These are phyloP conservation scores for Philotrypesis tridentata DNA, from an alignment of 1,140 invertebrate genomes.

Conservation along the genomic window DNA sequence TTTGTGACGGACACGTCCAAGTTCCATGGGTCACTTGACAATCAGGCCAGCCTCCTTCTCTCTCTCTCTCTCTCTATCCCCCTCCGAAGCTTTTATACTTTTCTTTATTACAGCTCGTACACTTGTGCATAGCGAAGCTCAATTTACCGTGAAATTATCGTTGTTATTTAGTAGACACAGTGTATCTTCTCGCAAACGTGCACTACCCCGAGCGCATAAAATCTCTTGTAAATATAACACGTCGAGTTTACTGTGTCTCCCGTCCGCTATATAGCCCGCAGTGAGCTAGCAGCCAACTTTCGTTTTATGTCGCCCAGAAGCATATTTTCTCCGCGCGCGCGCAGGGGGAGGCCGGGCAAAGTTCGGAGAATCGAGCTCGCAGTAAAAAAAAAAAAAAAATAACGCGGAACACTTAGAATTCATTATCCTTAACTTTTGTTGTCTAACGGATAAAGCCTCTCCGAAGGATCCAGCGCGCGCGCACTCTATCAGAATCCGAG, in stretches of 20 bases:
- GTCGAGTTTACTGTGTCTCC: not conserved
- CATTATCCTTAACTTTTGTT: not conserved
- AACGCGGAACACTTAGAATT: not conserved
- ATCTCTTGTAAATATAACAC: not conserved
- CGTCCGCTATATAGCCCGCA: too few relatives aligned
- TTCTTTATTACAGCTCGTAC: not conserved
- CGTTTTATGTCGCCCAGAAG: not conserved
- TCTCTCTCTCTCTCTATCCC: too few relatives aligned
- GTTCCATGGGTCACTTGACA: constrained; percentile 59
- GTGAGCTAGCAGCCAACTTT: not conserved
- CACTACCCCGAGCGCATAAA: not conserved
- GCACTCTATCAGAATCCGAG: not conserved
- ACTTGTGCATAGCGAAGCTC: not conserved
- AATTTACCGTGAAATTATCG: not conserved
- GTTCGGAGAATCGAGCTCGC: not conserved
- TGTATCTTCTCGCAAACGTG: not conserved
- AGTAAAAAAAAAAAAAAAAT: not conserved
- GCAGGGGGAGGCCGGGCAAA: too few relatives aligned
- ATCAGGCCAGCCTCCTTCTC: constrained; percentile 50
- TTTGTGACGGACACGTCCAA: not conserved
- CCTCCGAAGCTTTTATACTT: not conserved
- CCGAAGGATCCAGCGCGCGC: not conserved
- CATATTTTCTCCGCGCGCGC: not conserved
- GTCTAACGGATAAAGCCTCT: too few relatives aligned
- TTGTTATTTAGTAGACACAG: not conserved